These are phyloP conservation scores for Coptodon bakossiorum DNA, from an alignment of 2,113 vertebrate species.

Conservation along the genomic window DNA sequence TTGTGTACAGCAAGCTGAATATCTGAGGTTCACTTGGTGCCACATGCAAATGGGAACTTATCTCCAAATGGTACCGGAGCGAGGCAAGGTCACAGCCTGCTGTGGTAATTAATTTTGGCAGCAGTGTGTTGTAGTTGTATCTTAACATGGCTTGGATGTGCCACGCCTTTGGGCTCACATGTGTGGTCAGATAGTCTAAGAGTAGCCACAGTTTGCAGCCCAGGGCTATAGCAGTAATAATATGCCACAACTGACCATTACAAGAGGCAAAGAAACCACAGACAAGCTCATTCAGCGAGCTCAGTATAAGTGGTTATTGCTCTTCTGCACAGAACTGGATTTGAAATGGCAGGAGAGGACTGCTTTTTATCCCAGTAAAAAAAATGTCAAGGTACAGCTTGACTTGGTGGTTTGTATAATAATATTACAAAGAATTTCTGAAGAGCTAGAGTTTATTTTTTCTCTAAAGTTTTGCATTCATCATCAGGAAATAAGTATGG, in stretches of 20 bases:
- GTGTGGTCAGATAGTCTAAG: slow-evolving; percentile 17
- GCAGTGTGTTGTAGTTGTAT: slow-evolving; percentile 11
- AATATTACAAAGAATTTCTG: slow-evolving; percentile 18
- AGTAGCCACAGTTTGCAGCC: not conserved
- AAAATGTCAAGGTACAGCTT: not conserved
- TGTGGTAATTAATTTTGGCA: slow-evolving; percentile 51
- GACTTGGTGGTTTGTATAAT: slow-evolving; percentile 7
- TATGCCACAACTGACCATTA: not conserved
- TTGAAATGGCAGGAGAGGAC: not conserved
- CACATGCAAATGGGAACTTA: slow-evolving; percentile 36
- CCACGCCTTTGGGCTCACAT: slow-evolving; percentile 17
- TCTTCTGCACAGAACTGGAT: not conserved
- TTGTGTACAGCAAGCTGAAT: slow-evolving; percentile 23
- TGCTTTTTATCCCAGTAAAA: not conserved
- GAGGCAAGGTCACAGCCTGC: slow-evolving; percentile 14
- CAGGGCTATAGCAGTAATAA: not conserved
- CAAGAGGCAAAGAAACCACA: not conserved
- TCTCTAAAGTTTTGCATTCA: slow-evolving; percentile 33
- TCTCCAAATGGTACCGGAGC: slow-evolving; percentile 18
- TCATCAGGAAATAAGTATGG: slow-evolving; percentile 4
- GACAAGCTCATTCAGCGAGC: not conserved
- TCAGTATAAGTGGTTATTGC: not conserved
- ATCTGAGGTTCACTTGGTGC: slow-evolving; percentile 27
- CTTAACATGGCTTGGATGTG: slow-evolving; percentile 2
- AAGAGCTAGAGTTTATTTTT: slow-evolving; percentile 31